Evolutionary conservation across 2,113 vertebrate genomes (phyloP), one percentile per base, ranked within the genome.

Genomic region (Cebus imitator): DNA sequence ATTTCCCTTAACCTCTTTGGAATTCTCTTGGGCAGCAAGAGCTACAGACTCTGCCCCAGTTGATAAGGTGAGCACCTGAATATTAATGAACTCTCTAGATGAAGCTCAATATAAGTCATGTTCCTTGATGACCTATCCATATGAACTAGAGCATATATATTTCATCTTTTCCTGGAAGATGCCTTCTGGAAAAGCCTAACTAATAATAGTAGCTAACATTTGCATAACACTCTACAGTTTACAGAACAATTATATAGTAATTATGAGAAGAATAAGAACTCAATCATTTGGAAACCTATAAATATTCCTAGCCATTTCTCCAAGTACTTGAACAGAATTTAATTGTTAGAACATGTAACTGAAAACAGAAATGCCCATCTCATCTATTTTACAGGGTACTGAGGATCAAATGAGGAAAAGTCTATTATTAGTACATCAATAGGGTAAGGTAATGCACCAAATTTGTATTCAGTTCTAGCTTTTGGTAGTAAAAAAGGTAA

Each of bases 151-250:
- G 4, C 35, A 70, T 43, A 35, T 25, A 20, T 16, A 58, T 90
- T 90, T 52, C 30, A 76, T 93, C 8, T 94, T 73, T 79, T 66
- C 52, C 83, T 96, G 3, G 32, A 89, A 84, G 76, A 84, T 83
- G 57, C 2, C 37, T 93, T 89, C 64, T 90, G 43, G 52, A 78
- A 73, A 45, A 87, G 37, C 17, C 80, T 75, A 73, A 32, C 89
- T 96, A 95, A 91, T 73, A 96, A 96, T 72, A 95, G 55, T 32
- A 95, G 61, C 37, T 85, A 94, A 73, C 66, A 97, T 95, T 97
- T 96, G 61, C 94, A 95, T 96, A 95, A 80, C 27, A 95, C 30
- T 90, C 94, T 57, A 85, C 52, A 91, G 73, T 97, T 97, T 97
- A 92, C 40, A 90, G 84, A 92, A 96, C 43, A 87, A 58, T 92